Evolutionary conservation across 2,113 vertebrate genomes (phyloP).

Genomic region (Sceloporus tristichus): DNA sequence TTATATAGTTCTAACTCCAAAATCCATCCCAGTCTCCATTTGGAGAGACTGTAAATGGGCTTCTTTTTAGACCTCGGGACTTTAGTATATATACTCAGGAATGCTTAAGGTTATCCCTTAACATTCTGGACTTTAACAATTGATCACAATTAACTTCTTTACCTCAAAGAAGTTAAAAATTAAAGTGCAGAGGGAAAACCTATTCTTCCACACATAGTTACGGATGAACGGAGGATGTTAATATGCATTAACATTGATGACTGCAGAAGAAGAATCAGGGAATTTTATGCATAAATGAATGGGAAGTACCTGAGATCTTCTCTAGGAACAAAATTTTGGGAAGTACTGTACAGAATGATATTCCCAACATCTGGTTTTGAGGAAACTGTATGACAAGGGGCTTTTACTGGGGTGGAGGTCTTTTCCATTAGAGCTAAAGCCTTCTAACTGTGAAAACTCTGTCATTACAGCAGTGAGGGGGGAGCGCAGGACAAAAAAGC

Average conservation of each 20-base stretch:
- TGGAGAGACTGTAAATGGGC: background rate
- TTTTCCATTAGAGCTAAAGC: background rate
- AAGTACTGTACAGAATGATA: background rate
- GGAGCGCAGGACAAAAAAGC: background rate
- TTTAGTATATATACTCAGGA: background rate
- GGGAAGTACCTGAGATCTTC: background rate
- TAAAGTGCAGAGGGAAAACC: background rate
- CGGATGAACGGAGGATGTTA: background rate
- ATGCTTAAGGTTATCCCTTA: background rate
- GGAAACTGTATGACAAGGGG: background rate
- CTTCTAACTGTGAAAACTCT: background rate
- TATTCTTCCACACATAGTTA: background rate
- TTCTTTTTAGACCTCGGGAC: background rate
- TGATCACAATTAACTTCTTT: too few species aligned
- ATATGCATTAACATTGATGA: background rate
- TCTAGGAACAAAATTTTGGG: background rate
- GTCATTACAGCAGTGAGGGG: background rate
- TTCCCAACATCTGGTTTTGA: background rate
- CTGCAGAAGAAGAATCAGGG: background rate
- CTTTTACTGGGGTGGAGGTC: background rate
- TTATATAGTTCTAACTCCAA: background rate
- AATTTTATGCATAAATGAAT: background rate
- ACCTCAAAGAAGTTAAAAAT: background rate
- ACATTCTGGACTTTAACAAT: background rate
- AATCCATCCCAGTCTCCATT: background rate